phyloP scores from a whole-genome alignment of 2,888 invertebrate genomes.

The Epirrita christyi region DNA sequence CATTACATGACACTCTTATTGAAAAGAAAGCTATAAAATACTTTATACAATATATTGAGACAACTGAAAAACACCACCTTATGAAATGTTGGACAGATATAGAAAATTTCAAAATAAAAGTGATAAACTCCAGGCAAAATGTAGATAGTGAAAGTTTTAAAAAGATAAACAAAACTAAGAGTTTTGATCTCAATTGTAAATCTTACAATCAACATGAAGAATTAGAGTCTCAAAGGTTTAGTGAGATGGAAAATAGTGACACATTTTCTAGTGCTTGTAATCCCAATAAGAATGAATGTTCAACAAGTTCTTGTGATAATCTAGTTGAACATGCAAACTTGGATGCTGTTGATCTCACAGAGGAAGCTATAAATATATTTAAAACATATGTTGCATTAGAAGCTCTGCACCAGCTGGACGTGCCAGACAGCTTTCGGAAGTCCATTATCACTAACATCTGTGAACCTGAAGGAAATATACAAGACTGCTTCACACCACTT shows the following conservation, averaged over 20 bases:
- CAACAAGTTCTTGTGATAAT: slow-evolving; percentile 66
- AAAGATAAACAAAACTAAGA: slow-evolving; percentile 66
- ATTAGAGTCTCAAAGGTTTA: slow-evolving; percentile 51
- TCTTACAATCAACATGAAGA: slow-evolving; percentile 43
- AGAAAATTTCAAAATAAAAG: slow-evolving; percentile 85
- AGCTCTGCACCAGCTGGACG: slow-evolving; percentile 84
- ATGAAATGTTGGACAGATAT: slow-evolving; percentile 92
- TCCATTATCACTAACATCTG: slow-evolving; percentile 88
- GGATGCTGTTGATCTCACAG: slow-evolving; percentile 60
- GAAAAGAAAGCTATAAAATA: slow-evolving; percentile 93
- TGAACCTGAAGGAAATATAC: slow-evolving; percentile 86
- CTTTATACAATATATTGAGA: slow-evolving; percentile 94
- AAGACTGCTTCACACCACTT: slow-evolving; percentile 89
- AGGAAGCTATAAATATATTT: slow-evolving; percentile 89
- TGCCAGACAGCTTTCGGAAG: slow-evolving; percentile 84
- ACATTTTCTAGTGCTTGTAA: slow-evolving; percentile 45
- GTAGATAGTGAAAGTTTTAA: slow-evolving; percentile 49
- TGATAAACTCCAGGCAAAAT: slow-evolving; percentile 43
- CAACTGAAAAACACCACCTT: slow-evolving; percentile 86
- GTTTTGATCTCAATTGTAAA: slow-evolving; percentile 65
- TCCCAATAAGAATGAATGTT: slow-evolving; percentile 50
- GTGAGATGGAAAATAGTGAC: slow-evolving; percentile 54
- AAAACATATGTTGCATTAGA: slow-evolving; percentile 91
- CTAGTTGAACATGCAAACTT: slow-evolving; percentile 53
- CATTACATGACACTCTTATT: slow-evolving; percentile 89